These are phyloP conservation scores for Julus scandinavius DNA, from an alignment of 2,888 invertebrate genomes.

Conservation along the genomic window DNA sequence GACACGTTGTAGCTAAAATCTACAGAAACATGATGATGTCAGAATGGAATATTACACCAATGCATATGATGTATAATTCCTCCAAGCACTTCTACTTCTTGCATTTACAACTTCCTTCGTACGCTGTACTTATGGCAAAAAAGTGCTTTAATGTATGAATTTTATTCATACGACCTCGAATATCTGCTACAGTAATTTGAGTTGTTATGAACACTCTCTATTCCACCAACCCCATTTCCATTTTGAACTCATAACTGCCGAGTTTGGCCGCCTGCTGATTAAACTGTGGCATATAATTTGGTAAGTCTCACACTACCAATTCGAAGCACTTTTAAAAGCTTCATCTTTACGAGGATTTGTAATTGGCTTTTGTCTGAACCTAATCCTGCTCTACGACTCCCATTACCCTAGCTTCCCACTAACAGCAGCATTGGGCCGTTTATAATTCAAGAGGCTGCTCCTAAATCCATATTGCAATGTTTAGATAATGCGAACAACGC, in stretches of 20 bases:
- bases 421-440: background rate
- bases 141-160: background rate
- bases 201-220: background rate
- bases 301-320: background rate
- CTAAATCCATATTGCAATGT: background rate
- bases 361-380: slow-evolving; percentile 12
- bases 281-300: background rate
- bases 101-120: background rate
- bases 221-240: too few relatives aligned
- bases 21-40: too few relatives aligned
- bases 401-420: background rate
- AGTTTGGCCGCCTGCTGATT: background rate
- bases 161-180: background rate
- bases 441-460: background rate
- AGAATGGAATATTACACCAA: background rate
- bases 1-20: background rate
- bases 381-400: background rate
- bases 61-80: too few relatives aligned
- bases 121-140: background rate
- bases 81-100: background rate
- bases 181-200: background rate
- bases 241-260: too few relatives aligned
- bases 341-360: background rate
- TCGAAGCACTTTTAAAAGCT: background rate
- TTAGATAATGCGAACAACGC: background rate